A percentile compares a stretch with the other conserved stretches of the same genome.
These are phyloP conservation scores for Rhipidura dahli DNA, from an alignment of 2,113 vertebrate genomes.

Conservation along the genomic window DNA sequence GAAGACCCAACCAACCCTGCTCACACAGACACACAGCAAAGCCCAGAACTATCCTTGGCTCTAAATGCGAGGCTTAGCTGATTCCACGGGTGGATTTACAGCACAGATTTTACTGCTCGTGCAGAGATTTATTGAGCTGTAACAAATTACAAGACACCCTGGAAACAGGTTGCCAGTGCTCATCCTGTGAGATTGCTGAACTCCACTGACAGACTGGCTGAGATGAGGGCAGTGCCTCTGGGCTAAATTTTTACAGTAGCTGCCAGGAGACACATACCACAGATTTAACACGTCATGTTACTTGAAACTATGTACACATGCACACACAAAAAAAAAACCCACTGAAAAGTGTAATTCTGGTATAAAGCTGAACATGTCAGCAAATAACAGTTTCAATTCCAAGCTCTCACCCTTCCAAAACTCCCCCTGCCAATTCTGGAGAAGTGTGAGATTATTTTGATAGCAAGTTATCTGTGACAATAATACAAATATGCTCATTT, in stretches of 20 bases:
- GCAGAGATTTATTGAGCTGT: conserved; percentile 18
- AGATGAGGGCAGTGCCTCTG: not conserved
- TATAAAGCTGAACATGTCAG: not conserved
- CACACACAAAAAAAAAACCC: not conserved
- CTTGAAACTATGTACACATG: not conserved
- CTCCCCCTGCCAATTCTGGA: not conserved
- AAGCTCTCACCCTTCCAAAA: conserved; percentile 10
- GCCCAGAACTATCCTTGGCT: not conserved
- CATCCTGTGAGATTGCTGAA: not conserved
- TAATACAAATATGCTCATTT: conserved; percentile 10
- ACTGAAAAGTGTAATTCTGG: not conserved
- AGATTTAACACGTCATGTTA: not conserved
- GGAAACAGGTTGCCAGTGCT: not conserved
- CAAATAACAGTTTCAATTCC: not conserved
- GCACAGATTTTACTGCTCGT: not conserved
- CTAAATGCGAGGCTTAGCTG: not conserved
- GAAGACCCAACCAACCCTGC: not conserved
- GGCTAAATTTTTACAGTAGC: not conserved
- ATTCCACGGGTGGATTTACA: not conserved
- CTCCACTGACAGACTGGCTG: not conserved
- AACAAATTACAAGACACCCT: not conserved
- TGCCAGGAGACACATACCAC: not conserved
- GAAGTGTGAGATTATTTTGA: conserved; percentile 6
- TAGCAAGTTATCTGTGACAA: not conserved
- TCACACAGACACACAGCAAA: not conserved